Evolutionary conservation across 2,797 vertebrate genomes (phyloP).

Genomic region (Rhynchotus rufescens): DNA sequence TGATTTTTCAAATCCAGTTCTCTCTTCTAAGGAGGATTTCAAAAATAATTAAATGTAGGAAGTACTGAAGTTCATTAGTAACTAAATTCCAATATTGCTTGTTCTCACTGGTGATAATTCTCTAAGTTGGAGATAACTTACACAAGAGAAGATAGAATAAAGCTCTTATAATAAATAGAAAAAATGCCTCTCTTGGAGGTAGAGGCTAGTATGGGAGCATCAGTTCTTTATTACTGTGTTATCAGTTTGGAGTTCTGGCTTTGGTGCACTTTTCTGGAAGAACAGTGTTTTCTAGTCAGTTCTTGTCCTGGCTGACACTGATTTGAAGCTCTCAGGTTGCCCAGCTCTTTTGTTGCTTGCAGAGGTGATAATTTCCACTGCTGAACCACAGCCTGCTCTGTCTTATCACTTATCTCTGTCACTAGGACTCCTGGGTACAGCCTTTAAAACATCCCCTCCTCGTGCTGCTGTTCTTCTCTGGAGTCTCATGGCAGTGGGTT

Average conservation of each 20-base stretch:
- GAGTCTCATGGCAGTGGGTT: background rate
- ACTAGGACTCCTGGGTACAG: background rate
- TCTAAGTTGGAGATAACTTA: background rate
- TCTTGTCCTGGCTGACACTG: conserved; percentile 1
- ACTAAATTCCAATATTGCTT: background rate
- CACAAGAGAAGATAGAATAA: background rate
- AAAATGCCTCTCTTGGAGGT: background rate
- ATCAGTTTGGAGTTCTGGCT: background rate
- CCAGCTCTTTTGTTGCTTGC: background rate
- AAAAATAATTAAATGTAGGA: background rate
- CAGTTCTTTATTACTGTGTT: background rate
- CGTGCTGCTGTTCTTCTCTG: background rate
- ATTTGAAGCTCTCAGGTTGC: background rate
- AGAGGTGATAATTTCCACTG: background rate
- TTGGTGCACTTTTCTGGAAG: background rate
- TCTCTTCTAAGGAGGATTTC: background rate
- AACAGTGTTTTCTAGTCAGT: background rate
- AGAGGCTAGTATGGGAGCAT: background rate
- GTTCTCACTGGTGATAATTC: background rate
- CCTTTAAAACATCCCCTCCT: background rate
- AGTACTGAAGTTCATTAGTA: background rate
- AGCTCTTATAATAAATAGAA: background rate
- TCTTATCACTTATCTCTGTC: background rate
- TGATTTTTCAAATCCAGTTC: background rate
- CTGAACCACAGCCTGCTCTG: background rate